A percentile compares a stretch with the other conserved stretches of the same genome.
Evolutionary conservation across 2,888 invertebrate species (phyloP).

Genomic region (Spodoptera picta): DNA sequence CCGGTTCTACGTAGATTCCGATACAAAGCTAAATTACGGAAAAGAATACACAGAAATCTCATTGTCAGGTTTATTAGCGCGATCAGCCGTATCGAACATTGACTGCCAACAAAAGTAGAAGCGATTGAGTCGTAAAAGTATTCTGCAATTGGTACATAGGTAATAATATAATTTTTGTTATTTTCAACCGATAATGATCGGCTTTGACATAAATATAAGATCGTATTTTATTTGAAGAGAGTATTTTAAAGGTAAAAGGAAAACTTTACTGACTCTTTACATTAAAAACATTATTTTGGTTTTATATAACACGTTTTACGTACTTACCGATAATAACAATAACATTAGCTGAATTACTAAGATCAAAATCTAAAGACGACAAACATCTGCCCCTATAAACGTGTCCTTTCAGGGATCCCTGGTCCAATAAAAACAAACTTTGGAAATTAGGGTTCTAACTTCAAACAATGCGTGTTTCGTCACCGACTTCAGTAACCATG

Average conservation of each 20-base stretch:
- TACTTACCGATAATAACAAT: not conserved
- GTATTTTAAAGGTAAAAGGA: no score
- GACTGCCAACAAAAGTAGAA: not conserved
- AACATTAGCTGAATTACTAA: not conserved
- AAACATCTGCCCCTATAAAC: conserved; percentile 3
- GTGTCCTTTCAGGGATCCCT: conserved; percentile 27
- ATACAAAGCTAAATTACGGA: conserved; percentile 28
- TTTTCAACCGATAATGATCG: no score
- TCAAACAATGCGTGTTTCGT: conserved; percentile 46
- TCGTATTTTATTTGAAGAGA: no score
- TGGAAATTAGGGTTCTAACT: conserved; percentile 47
- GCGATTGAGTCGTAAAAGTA: not conserved
- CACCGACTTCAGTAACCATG: conserved; percentile 70
- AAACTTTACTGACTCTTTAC: no score
- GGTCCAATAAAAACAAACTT: conserved; percentile 37
- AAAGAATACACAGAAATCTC: conserved; percentile 17
- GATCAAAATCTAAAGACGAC: conserved; percentile 12
- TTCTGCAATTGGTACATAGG: no score
- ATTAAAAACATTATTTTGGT: no score
- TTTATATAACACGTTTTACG: not conserved
- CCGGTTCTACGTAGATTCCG: conserved; percentile 22
- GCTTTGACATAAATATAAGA: no score
- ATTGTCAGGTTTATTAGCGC: conserved; percentile 22
- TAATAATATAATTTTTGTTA: no score
- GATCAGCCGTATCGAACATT: conserved; percentile 13